Evolutionary conservation across 2,113 vertebrate species (phyloP).

Genomic region (Pygoscelis antarcticus): DNA sequence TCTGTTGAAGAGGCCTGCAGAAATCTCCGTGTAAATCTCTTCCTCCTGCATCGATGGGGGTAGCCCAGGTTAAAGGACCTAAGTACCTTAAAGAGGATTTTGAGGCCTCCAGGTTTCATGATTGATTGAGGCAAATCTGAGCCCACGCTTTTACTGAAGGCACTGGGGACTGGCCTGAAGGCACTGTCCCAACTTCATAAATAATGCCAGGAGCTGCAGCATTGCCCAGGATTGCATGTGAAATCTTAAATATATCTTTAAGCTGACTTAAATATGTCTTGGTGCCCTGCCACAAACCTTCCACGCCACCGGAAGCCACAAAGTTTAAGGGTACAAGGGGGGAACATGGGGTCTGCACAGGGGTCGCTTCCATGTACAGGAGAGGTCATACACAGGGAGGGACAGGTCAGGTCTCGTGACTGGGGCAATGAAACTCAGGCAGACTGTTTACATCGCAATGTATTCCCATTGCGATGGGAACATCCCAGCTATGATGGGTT

Average conservation of each 20-base stretch:
- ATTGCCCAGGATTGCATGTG: background rate
- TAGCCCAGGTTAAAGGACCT: background rate
- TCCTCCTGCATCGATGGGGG: background rate
- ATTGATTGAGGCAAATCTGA: background rate
- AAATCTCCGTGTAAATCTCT: background rate
- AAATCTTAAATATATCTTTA: background rate
- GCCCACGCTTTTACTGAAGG: background rate
- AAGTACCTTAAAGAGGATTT: background rate
- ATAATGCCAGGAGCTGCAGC: background rate
- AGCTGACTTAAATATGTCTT: background rate
- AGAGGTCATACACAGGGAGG: too few species aligned
- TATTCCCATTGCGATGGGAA: too few species aligned
- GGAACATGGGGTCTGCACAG: accelerated
- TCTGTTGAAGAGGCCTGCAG: background rate
- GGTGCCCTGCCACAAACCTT: background rate
- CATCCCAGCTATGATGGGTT: background rate
- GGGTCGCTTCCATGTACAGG: background rate
- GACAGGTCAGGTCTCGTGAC: accelerated
- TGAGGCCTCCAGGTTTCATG: background rate
- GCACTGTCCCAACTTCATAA: background rate
- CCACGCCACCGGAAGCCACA: accelerated
- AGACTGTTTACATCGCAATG: background rate
- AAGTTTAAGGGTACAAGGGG: accelerated
- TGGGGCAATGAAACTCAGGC: background rate
- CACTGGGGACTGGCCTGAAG: background rate